Percentiles rank a stretch among this genome's conserved stretches.
Evolutionary conservation across 1,140 invertebrate species (phyloP).

Genomic region (Neelides sp.): DNA sequence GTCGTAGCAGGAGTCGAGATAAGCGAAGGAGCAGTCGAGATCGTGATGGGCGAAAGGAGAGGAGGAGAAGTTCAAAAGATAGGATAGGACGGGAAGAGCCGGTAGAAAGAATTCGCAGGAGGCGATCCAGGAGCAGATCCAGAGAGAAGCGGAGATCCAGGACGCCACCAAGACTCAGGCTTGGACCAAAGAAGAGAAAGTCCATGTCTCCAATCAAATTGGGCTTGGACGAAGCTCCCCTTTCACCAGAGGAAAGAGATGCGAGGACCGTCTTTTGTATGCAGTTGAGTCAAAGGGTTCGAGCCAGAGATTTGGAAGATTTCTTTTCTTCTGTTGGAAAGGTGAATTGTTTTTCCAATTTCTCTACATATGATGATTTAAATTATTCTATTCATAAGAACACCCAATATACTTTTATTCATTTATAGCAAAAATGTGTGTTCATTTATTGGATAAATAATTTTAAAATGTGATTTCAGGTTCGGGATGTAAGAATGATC

Average conservation of each 20-base stretch:
- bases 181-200: conserved; percentile 30
- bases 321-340: conserved; percentile 98
- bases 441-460: background rate
- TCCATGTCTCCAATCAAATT: conserved; percentile 28
- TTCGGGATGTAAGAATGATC: conserved; percentile 91
- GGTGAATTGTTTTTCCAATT: conserved; percentile 41
- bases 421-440: background rate
- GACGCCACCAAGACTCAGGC: conserved; percentile 25
- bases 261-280: conserved; percentile 96
- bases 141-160: conserved; percentile 32
- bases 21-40: conserved; percentile 33
- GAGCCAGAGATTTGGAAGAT: conserved; percentile 92
- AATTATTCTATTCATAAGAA: background rate
- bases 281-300: conserved; percentile 85
- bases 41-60: conserved; percentile 16
- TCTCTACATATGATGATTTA: background rate
- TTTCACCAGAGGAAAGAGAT: conserved; percentile 96
- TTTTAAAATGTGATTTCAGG: conserved; percentile 34
- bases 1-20: conserved; percentile 19
- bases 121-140: conserved; percentile 39
- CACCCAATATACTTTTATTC: background rate
- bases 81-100: no score
- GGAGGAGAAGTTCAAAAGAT: conserved; percentile 34
- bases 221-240: conserved; percentile 22
- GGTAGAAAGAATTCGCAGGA: conserved; percentile 31